Evolutionary conservation across 2,797 vertebrate species (phyloP).

Genomic region (Platyrinchus mystaceus): DNA sequence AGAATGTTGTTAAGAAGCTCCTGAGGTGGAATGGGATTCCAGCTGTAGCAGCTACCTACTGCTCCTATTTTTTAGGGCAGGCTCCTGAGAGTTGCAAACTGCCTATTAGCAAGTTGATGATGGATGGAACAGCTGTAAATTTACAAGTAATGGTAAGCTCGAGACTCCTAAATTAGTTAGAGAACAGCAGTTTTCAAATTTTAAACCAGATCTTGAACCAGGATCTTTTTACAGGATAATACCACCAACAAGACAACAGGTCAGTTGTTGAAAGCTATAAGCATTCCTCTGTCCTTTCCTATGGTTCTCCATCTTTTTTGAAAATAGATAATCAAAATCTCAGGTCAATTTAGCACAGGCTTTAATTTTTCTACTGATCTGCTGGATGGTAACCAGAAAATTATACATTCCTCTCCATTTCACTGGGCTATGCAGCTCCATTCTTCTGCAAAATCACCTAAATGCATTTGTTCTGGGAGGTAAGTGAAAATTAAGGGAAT

Average conservation of each 20-base stretch:
- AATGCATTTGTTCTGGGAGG: neutral
- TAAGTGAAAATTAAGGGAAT: neutral
- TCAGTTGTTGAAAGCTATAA: constrained; percentile 44
- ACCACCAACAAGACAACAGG: constrained; percentile 44
- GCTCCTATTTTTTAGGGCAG: constrained; percentile 66
- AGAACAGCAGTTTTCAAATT: constrained; percentile 53
- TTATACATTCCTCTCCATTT: neutral
- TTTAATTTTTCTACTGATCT: neutral
- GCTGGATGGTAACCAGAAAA: neutral
- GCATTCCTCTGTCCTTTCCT: constrained; percentile 32
- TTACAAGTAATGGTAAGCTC: constrained; percentile 66
- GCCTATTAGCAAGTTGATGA: constrained; percentile 74
- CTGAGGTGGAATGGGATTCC: constrained; percentile 70
- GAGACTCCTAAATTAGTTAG: constrained; percentile 68
- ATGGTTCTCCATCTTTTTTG: neutral
- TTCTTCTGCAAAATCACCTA: neutral
- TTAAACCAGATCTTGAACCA: constrained; percentile 53
- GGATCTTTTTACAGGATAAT: constrained; percentile 59
- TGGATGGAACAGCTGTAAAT: constrained; percentile 73
- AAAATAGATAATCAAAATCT: constrained; percentile 25
- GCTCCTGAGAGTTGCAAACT: constrained; percentile 69
- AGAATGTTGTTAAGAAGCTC: constrained; percentile 73
- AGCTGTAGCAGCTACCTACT: constrained; percentile 72
- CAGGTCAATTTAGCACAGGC: neutral
- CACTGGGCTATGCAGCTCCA: neutral